phyloP scores from a whole-genome alignment of 2,888 invertebrate genomes.

The Eupithecia subumbrata region DNA sequence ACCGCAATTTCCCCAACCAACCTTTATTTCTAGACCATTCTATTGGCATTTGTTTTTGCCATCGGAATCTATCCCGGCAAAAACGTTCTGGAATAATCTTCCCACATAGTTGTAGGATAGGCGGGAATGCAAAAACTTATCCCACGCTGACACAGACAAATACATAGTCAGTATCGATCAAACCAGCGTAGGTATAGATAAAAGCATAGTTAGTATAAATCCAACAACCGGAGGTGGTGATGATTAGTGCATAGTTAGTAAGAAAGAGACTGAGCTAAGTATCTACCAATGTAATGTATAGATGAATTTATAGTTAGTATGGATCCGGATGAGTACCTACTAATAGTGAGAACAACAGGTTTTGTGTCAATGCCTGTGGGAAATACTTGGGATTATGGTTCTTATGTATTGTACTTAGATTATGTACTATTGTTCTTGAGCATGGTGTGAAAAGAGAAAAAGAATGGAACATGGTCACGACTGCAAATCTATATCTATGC shows the following conservation, averaged over 20 bases:
- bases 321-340: neutral
- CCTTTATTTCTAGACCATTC: constrained; percentile 10
- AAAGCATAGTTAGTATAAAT: neutral
- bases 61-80: constrained; percentile 24
- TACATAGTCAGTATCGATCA: constrained; percentile 16
- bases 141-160: constrained; percentile 41
- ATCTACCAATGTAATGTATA: neutral
- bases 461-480: neutral
- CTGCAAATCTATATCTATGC: neutral
- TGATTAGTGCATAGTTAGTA: constrained; percentile 17
- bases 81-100: constrained; percentile 32
- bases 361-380: constrained; percentile 12
- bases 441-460: neutral
- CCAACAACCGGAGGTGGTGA: neutral
- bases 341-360: constrained; percentile 25
- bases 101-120: constrained; percentile 40
- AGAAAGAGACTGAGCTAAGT: neutral
- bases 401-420: neutral
- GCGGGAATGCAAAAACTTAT: constrained; percentile 40
- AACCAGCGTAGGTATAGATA: neutral
- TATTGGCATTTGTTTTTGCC: constrained; percentile 13
- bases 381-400: neutral
- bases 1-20: neutral
- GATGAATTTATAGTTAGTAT: constrained; percentile 1
- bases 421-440: neutral